A percentile compares a stretch with the other conserved stretches of the same genome.
These are phyloP conservation scores for Enteromius argenteus DNA, from an alignment of 2,797 vertebrate genomes.

Conservation along the genomic window DNA sequence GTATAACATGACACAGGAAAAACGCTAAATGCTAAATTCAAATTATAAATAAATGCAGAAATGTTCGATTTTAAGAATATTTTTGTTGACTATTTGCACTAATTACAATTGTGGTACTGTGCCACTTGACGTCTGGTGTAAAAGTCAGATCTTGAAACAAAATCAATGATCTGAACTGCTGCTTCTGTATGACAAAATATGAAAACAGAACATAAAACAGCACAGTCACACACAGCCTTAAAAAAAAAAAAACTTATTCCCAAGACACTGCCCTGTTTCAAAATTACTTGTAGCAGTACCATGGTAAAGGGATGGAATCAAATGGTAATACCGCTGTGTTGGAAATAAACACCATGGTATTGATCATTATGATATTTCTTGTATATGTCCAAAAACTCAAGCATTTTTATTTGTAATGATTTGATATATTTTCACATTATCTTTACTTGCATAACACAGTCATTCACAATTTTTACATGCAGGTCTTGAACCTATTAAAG, in stretches of 20 bases:
- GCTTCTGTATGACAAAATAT: background rate
- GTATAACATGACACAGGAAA: background rate
- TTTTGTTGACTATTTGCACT: background rate
- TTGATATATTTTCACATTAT: background rate
- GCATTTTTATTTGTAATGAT: background rate
- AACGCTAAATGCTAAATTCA: background rate
- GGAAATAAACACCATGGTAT: background rate
- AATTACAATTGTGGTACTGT: background rate
- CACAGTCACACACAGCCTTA: constrained; percentile 68
- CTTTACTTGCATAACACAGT: background rate
- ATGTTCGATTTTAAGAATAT: background rate
- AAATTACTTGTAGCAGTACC: background rate
- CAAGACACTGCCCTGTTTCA: background rate
- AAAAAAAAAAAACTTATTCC: too few relatives aligned
- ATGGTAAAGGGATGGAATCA: background rate
- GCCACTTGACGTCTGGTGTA: background rate
- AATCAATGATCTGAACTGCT: background rate
- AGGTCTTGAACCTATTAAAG: background rate
- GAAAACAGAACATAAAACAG: constrained; percentile 4
- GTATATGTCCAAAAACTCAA: background rate
- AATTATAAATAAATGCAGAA: background rate
- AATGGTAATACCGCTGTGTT: background rate
- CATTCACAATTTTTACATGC: background rate
- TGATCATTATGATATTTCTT: background rate
- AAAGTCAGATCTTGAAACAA: background rate